phyloP scores from a whole-genome alignment of 2,888 invertebrate species.

The Seira ritae region DNA sequence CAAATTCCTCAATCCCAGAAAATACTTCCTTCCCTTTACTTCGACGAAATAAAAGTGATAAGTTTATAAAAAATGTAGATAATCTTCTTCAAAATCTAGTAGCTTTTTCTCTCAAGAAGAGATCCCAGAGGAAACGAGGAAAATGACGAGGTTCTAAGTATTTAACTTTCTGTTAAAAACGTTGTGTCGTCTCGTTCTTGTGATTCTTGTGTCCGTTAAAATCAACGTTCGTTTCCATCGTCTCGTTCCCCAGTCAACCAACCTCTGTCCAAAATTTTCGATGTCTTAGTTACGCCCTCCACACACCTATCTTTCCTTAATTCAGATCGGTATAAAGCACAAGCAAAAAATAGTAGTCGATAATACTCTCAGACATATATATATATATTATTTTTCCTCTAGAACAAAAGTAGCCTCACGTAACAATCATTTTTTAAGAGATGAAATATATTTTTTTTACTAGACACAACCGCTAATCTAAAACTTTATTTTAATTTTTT shows the following conservation, averaged over 20 bases:
- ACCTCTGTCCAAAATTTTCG: not conserved
- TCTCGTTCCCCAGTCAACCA: not conserved
- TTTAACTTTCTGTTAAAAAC: not conserved
- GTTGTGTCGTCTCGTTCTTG: not conserved
- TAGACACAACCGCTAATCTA: not conserved
- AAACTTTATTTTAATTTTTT: constrained; percentile 1
- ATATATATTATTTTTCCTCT: not conserved
- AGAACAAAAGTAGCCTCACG: not conserved
- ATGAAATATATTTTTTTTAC: not conserved
- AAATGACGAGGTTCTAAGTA: not conserved
- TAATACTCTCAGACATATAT: too few species aligned
- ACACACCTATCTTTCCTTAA: too few species aligned
- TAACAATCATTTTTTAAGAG: too few species aligned
- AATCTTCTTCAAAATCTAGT: not conserved
- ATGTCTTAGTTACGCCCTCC: not conserved
- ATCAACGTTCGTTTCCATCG: not conserved
- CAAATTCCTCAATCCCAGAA: not conserved
- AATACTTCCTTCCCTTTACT: not conserved
- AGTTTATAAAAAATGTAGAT: not conserved
- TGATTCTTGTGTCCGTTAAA: not conserved
- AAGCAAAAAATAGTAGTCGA: not conserved
- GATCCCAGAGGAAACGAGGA: not conserved
- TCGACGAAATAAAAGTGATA: not conserved
- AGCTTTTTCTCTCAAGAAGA: not conserved
- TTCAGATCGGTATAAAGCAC: too few species aligned